Conservation (phyloP, 2,797 vertebrate species). For the Phataginus tetradactyla region DNA sequence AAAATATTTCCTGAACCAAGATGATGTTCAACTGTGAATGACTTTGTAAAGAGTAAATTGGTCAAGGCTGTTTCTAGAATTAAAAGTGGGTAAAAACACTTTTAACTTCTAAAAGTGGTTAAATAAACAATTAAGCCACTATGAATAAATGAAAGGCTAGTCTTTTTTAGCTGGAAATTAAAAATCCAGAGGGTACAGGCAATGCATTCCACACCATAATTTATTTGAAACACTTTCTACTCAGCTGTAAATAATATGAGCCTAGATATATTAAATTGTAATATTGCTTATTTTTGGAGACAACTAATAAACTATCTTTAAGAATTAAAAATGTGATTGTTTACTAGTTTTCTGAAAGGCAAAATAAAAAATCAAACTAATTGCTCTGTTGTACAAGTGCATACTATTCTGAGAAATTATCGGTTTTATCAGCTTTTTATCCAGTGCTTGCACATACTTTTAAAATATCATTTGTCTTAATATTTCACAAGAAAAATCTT, state of each 20-base stretch:
- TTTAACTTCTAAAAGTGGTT: slow-evolving; percentile 2
- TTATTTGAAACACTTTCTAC: slow-evolving; percentile 44
- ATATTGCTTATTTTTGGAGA: slow-evolving; percentile 35
- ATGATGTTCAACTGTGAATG: slow-evolving; percentile 49
- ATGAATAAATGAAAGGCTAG: slow-evolving; percentile 53
- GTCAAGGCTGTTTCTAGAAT: slow-evolving; percentile 45
- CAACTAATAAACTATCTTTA: slow-evolving; percentile 46
- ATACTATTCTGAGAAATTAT: slow-evolving; percentile 45
- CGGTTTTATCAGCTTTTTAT: background rate
- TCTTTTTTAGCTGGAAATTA: slow-evolving; percentile 59
- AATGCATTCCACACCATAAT: slow-evolving; percentile 39
- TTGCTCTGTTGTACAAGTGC: background rate
- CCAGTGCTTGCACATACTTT: background rate
- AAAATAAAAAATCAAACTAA: slow-evolving; percentile 52
- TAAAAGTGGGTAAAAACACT: slow-evolving; percentile 46
- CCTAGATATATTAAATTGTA: slow-evolving; percentile 38
- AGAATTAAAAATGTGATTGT: slow-evolving; percentile 57
- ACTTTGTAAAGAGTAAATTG: slow-evolving; percentile 54
- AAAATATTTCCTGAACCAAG: slow-evolving; percentile 51
- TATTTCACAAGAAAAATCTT: slow-evolving; percentile 43
- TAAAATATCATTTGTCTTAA: background rate
- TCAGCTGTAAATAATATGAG: slow-evolving; percentile 63
- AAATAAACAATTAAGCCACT: slow-evolving; percentile 69
- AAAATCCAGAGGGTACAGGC: slow-evolving; percentile 56
- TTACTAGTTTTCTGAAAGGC: slow-evolving; percentile 58